phyloP scores from a whole-genome alignment of 2,797 vertebrate species.

The Sternarchorhynchus goeldii region DNA sequence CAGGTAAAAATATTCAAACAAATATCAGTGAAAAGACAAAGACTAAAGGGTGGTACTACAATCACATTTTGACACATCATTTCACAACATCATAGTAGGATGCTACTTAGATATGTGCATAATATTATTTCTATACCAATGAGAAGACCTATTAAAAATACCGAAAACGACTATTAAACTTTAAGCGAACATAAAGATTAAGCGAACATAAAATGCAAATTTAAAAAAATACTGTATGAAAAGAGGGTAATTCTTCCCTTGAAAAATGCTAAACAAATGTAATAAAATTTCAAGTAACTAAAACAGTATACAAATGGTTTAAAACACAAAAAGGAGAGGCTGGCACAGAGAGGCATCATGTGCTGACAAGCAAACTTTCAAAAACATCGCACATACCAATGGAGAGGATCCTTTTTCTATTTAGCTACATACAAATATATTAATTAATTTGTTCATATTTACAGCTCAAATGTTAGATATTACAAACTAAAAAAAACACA shows the following conservation, averaged over 20 bases:
- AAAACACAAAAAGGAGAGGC: neutral
- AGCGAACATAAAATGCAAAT: neutral
- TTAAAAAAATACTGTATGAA: constrained; percentile 10
- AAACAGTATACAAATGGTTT: neutral
- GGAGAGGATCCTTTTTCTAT: constrained; percentile 4
- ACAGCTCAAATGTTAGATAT: constrained; percentile 45
- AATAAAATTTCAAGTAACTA: constrained; percentile 12
- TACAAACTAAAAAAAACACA: neutral
- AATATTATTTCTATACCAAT: neutral
- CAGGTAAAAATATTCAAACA: neutral
- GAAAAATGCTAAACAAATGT: neutral
- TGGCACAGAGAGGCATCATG: constrained; percentile 21
- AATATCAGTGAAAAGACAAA: neutral
- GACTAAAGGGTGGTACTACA: neutral
- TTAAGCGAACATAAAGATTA: constrained; percentile 19
- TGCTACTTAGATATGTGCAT: no score
- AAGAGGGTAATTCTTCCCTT: constrained; percentile 13
- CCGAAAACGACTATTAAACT: neutral
- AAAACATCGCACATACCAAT: neutral
- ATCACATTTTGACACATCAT: neutral
- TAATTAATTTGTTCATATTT: constrained; percentile 55
- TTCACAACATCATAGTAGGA: no score
- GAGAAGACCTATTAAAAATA: neutral
- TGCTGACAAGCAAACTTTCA: neutral
- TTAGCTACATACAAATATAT: constrained; percentile 55